Percentiles rank a stretch among this genome's conserved stretches.
Evolutionary conservation across 1,140 invertebrate species (phyloP).

Genomic region (Anagrus nilaparvatae): DNA sequence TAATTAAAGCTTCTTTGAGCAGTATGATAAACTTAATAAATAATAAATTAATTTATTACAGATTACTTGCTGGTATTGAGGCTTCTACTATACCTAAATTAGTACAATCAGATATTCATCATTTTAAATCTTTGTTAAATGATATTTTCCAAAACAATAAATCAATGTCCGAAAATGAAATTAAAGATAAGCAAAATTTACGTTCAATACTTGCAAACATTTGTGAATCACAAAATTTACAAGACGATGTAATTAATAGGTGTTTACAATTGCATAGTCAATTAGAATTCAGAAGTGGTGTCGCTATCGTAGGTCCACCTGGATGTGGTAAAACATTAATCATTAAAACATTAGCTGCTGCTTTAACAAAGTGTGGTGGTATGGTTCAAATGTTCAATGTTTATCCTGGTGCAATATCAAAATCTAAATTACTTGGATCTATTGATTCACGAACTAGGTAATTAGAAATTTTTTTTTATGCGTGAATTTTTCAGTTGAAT

Average conservation of each 20-base stretch:
- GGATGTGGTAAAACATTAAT: conserved; percentile 90
- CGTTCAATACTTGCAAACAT: conserved; percentile 49
- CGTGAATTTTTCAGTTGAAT: neutral
- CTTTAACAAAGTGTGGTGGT: conserved; percentile 48
- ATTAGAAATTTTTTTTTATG: neutral
- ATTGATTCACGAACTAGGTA: conserved; percentile 84
- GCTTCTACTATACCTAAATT: conserved; percentile 91
- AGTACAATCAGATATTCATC: conserved; percentile 64
- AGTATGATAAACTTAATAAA: neutral
- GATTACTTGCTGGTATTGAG: conserved; percentile 36
- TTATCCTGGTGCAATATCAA: conserved; percentile 89
- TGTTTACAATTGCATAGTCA: conserved; percentile 94
- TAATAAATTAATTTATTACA: conserved; percentile 13
- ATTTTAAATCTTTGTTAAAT: conserved; percentile 67
- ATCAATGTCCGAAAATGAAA: conserved; percentile 27
- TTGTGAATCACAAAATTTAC: conserved; percentile 51
- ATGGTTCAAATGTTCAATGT: conserved; percentile 71
- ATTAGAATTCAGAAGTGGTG: conserved; percentile 89
- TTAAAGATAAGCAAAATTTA: conserved; percentile 46
- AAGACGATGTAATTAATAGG: conserved; percentile 68
- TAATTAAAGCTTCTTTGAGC: neutral
- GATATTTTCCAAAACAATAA: conserved; percentile 68
- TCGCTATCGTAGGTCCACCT: conserved; percentile 90
- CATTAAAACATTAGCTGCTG: conserved; percentile 65
- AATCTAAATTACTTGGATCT: conserved; percentile 76